Evolutionary conservation across 1,140 invertebrate genomes (phyloP), one percentile per base, ranked within the genome.

Genomic region (Drosophila prosaltans): DNA sequence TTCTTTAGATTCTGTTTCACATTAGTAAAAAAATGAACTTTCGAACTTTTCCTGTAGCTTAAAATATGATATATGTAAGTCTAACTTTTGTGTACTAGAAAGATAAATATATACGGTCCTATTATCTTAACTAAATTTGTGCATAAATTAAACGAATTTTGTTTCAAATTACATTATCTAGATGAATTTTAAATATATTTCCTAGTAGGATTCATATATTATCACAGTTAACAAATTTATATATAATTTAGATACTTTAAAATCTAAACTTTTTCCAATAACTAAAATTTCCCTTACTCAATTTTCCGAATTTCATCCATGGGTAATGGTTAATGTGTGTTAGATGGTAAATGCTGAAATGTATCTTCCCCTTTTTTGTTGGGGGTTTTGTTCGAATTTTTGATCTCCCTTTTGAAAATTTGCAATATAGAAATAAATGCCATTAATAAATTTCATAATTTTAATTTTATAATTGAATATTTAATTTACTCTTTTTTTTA

Each of bases 401-500:
- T 11, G 54, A 10, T 28, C 30, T 61, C 21, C 40, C 21, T 39
- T 63, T 10, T 45, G 10, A 4, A 9, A 43, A 63, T 16, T 48
- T 45, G 5, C 4, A 48, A 48, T 21, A 16, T 28, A 28, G 6
- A 39, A 43, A 63, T 32, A 30, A 32, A 63, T 45, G 28, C 41
- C 32, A 48, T 65, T 30, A 40, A 40, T 8, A 39, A 16, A 43
- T 65, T 72, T 66, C 45, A 43, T 66, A 61, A 40, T 59, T 66
- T 59, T 39, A 63, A 76, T 76, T 59, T 76, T 76, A 67, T 72
- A 81, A 84, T 78, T 78, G 69, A 65, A 79, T 83, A 74, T 90
- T 86, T 85, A 90, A 81, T 90, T 80, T 77, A 86, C 73, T 84
- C 51, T 80, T 84, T 81, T 54, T 80, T 64, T 71, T 71, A 75